Base-by-base conservation (phyloP, 2,113 vertebrate species). In the Muscicapa adusta region DNA sequence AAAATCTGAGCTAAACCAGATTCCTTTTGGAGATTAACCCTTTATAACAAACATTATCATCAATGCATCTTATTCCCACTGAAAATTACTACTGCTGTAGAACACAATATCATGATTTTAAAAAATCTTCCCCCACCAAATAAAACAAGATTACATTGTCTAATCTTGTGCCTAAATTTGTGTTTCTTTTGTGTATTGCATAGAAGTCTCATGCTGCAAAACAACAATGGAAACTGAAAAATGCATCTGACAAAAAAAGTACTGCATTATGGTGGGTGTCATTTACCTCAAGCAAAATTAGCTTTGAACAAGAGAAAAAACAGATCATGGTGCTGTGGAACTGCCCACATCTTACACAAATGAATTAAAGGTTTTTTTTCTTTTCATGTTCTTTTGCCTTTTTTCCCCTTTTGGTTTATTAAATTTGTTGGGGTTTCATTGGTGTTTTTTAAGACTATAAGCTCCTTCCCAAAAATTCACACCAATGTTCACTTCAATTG, bases 11-110 rank as follows among this genome's bases (percentile, higher is more conserved):
- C 60, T 79, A 89, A 89, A 89, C 34, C 78, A 91, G 66, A 73
- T 94, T 76, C 43, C 62, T 89, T 88, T 74, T 94, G 74, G 67
- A 95, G 82, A 66, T 89, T 90, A 94, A 93, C 78, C 78, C 75
- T 56, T 91, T 80, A 51, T 42, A 51, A 85, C 29, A 76, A 85
- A 51, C 31, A 42, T 33, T 57, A 65, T 72, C 47, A 54, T 75
- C 54, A 43, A n/a, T 18, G 12, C 24, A 75, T 53, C 20, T 68
- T 61, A 61, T 53, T 89, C 58, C 31, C 28, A 63, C 48, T 77
- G 72, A 91, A 80, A 86, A 77, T 51, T 11, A 57, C 47, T 60
- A 14, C 38, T 61, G 45, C n/a, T 70, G 10, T 26, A 70, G 66
- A 73, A 65, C 8, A 56, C 7, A 47, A 47, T 6, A 19, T 9